Conservation (phyloP, 1,140 invertebrate species). For the Cyphomyrmex costatus region DNA sequence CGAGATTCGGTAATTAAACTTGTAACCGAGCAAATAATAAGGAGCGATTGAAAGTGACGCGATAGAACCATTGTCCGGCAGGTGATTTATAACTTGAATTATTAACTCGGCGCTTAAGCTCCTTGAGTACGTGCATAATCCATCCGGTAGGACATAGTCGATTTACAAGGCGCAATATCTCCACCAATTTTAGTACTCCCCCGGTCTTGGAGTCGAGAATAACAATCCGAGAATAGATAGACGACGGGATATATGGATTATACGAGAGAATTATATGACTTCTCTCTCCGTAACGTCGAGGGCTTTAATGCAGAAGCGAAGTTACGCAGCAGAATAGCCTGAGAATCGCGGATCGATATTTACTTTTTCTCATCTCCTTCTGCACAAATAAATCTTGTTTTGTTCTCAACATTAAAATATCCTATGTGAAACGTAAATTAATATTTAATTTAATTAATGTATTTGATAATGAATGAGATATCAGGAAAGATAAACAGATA, state of each 20-base stretch:
- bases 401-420: not conserved
- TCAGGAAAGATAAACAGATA: not conserved
- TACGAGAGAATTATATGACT: constrained; percentile 73
- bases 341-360: constrained; percentile 65
- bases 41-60: constrained; percentile 22
- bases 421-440: not conserved
- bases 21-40: constrained; percentile 49
- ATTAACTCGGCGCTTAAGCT: constrained; percentile 73
- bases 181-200: constrained; percentile 66
- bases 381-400: constrained; percentile 52
- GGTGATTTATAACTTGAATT: constrained; percentile 73
- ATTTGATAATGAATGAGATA: not conserved
- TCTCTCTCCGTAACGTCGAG: constrained; percentile 62
- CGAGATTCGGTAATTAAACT: constrained; percentile 35
- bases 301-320: constrained; percentile 67
- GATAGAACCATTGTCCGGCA: constrained; percentile 9
- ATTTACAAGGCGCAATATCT: constrained; percentile 76
- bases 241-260: constrained; percentile 72
- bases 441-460: constrained; percentile 28
- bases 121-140: constrained; percentile 71
- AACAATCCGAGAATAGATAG: constrained; percentile 75
- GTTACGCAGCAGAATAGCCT: constrained; percentile 33
- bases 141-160: constrained; percentile 64
- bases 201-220: constrained; percentile 56
- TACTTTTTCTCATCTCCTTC: constrained; percentile 47